These are phyloP conservation scores for Clinocottus analis DNA, from an alignment of 2,113 vertebrate species.

Conservation along the genomic window DNA sequence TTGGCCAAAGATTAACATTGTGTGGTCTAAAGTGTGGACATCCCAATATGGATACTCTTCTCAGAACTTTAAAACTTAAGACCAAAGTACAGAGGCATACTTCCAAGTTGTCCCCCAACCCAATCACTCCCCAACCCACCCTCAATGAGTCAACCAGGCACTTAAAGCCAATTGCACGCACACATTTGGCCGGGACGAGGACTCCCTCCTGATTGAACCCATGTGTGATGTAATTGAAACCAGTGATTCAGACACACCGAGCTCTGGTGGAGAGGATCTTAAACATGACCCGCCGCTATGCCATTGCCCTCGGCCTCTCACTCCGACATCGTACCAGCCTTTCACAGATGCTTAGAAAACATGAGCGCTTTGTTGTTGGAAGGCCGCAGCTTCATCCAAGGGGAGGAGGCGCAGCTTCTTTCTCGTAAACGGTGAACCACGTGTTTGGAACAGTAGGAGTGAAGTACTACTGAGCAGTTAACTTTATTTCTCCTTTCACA, in stretches of 20 bases:
- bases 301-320: neutral
- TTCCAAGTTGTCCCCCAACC: constrained; percentile 14
- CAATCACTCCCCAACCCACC: constrained; percentile 13
- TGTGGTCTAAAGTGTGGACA: constrained; percentile 18
- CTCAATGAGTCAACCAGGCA: constrained; percentile 33
- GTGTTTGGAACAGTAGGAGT: neutral
- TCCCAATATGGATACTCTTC: neutral
- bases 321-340: constrained; percentile 24
- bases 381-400: neutral
- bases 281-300: constrained; percentile 17
- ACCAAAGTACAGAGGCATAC: constrained; percentile 4
- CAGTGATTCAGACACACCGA: constrained; percentile 17
- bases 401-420: neutral
- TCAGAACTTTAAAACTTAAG: constrained; percentile 1
- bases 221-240: constrained; percentile 31
- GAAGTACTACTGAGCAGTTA: neutral
- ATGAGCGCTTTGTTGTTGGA: neutral
- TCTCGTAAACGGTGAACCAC: constrained; percentile 8
- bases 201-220: constrained; percentile 35
- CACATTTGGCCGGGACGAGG: constrained; percentile 19
- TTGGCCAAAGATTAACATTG: constrained; percentile 7
- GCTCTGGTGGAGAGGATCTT: constrained; percentile 7
- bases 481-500: constrained; percentile 59
- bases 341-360: constrained; percentile 22
- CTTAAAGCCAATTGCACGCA: constrained; percentile 31